Base-by-base conservation (phyloP, 2,113 vertebrate species). In the Cyanoderma ruficeps region DNA sequence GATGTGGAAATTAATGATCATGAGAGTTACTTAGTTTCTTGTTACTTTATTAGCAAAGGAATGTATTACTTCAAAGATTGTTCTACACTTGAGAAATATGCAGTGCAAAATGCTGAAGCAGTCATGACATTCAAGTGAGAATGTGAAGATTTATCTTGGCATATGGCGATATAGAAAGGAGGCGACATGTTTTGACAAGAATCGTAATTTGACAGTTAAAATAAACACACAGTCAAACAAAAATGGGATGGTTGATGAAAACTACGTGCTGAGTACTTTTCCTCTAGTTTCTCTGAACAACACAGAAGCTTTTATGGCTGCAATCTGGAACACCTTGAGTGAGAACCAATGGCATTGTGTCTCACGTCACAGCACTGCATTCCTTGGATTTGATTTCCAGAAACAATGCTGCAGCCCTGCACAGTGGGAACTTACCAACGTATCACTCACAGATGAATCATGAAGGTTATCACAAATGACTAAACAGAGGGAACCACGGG, bases 211-310 rank as follows among this genome's bases (percentile, higher is more conserved):
- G 89, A 94, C 82, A 91, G 87, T 96, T 96, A 86, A 92, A 96
- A 96, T 94, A 94, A 96, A 96, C 60, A 96, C 71, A 90, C 63
- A 28, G 81, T 78, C 90, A 94, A 77, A 92, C 61, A 93, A 59
- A 91, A 95, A 91, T 53, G 33, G 18, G 47, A 25, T 52, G n/a
- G 39, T 6, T 52, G 70, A 67, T 50, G 50, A 68, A 53, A 74
- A 39, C 15, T n/a, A 23, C 15, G 17, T 56, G 27, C 18, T 68
- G 63, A 39, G 59, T 49, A 44, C 46, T 60, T 75, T 49, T 44
- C 41, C 55, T 81, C 2, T 39, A 53, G 55, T 71, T 79, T 71
- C 60, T 75, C 23, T 37, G 65, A 82, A 59, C 41, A 70, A 35
- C 25, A 31, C 39, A 16, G 16, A 75, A 70, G 65, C 18, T 18